Conservation (phyloP, 2,888 invertebrate genomes). For the Lepetodrilus schrolli region DNA sequence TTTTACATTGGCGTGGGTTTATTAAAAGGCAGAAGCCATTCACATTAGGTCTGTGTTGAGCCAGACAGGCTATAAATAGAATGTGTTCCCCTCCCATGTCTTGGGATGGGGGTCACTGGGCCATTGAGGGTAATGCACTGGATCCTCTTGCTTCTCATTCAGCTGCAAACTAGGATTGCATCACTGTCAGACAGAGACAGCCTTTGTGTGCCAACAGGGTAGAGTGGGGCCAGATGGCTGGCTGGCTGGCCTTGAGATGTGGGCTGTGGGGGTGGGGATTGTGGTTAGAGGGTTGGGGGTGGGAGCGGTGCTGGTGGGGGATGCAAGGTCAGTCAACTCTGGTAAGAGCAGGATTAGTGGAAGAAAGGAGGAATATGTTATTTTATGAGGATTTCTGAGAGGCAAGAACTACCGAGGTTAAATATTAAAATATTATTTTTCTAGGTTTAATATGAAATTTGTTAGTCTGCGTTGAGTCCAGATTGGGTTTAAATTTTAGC, state of each 20-base stretch:
- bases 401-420: too few relatives aligned
- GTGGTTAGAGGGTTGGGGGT: neutral
- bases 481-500: too few relatives aligned
- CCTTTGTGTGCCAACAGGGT: neutral
- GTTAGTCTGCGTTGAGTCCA: too few relatives aligned
- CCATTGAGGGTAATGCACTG: neutral
- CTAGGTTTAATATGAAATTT: too few relatives aligned
- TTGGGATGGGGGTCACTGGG: slow-evolving; percentile 5
- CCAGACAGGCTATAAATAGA: slow-evolving; percentile 16
- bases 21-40: neutral
- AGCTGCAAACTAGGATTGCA: slow-evolving; percentile 1
- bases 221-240: neutral
- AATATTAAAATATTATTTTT: too few relatives aligned
- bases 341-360: too few relatives aligned
- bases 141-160: neutral
- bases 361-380: too few relatives aligned
- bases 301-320: too few relatives aligned
- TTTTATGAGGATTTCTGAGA: too few relatives aligned
- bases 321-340: too few relatives aligned
- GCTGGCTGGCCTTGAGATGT: neutral
- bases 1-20: neutral
- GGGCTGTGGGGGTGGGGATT: neutral
- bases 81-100: neutral
- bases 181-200: neutral
- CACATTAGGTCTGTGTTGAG: too few relatives aligned